These are phyloP conservation scores for Canis aureus DNA, from an alignment of 2,113 vertebrate genomes.

Conservation along the genomic window DNA sequence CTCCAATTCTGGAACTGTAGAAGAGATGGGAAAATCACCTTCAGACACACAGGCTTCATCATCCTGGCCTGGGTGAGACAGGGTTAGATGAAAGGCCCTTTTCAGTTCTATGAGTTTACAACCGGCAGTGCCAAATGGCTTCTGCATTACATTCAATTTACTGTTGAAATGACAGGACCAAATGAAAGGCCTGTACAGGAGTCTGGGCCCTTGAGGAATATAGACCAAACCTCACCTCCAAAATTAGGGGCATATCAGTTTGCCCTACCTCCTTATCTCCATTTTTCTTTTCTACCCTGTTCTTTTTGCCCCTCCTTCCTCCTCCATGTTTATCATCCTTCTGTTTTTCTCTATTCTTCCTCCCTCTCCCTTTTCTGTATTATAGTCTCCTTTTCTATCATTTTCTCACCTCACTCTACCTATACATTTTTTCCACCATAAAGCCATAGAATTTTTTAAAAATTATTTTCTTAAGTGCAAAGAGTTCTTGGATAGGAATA, in stretches of 20 bases:
- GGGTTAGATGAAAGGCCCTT: not conserved
- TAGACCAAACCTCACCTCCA: too few species aligned
- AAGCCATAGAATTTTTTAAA: not conserved
- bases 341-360: not conserved
- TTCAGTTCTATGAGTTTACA: not conserved
- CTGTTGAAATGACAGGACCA: not conserved
- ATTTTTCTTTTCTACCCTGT: not conserved
- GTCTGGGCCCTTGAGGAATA: not conserved
- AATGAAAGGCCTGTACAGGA: not conserved
- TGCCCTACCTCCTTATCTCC: not conserved
- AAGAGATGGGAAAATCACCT: not conserved
- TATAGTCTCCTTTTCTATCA: not conserved
- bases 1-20: not conserved
- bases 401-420: not conserved
- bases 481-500: not conserved
- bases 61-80: not conserved
- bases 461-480: conserved; percentile 36
- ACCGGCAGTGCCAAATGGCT: not conserved
- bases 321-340: not conserved
- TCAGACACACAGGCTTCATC: not conserved
- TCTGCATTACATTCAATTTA: not conserved
- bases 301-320: not conserved
- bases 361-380: not conserved
- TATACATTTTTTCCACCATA: not conserved
- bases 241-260: not conserved